These are phyloP conservation scores for Heliconius charithonia DNA, from an alignment of 2,888 invertebrate genomes.

Conservation along the genomic window DNA sequence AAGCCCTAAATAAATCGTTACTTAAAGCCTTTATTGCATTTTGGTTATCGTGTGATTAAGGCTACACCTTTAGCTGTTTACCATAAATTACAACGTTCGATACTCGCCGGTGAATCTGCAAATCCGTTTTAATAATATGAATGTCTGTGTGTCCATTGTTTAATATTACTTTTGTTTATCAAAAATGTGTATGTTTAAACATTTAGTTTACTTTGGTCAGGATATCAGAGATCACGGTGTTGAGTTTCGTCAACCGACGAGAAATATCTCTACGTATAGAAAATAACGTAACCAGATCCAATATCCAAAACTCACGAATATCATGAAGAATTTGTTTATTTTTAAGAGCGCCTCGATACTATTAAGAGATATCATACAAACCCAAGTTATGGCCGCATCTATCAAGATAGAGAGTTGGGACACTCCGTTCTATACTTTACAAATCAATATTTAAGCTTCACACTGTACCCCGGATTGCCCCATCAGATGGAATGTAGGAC, in stretches of 20 bases:
- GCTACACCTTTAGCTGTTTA: constrained; percentile 12
- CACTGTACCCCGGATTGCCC: too few species aligned
- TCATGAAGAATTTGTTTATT: too few species aligned
- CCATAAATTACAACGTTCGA: constrained; percentile 10
- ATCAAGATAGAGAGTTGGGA: too few species aligned
- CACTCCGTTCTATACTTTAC: too few species aligned
- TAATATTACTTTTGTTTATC: background rate
- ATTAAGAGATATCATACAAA: too few species aligned
- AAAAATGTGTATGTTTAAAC: background rate
- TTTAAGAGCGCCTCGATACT: too few species aligned
- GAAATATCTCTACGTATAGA: background rate
- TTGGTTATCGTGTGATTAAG: constrained; percentile 5
- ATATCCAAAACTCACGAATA: too few species aligned
- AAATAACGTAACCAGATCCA: background rate
- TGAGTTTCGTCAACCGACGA: background rate
- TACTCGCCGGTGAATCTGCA: background rate
- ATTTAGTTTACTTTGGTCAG: background rate
- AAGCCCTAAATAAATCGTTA: constrained; percentile 2
- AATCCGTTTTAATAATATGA: background rate
- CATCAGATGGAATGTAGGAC: too few species aligned
- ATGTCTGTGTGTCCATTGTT: background rate
- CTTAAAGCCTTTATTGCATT: background rate
- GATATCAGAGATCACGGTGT: background rate
- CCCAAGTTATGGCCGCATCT: too few species aligned
- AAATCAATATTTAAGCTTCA: too few species aligned